Conservation (phyloP, 2,888 invertebrate genomes). For the Eueremaeus valkanovi region DNA sequence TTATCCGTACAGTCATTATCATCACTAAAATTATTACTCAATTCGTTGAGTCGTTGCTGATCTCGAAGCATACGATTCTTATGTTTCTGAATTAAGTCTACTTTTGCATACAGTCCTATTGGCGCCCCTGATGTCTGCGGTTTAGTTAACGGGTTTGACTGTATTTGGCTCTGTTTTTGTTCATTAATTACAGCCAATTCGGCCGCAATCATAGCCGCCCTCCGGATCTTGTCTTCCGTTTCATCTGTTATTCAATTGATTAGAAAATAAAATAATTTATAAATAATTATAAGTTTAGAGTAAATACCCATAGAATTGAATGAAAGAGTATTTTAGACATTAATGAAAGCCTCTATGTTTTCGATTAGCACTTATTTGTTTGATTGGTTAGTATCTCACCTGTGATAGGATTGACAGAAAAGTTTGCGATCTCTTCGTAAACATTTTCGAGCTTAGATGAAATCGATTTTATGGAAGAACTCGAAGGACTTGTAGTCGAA, state of each 20-base stretch:
- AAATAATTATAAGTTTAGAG: not conserved
- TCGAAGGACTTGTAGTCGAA: not conserved
- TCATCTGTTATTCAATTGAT: constrained; percentile 12
- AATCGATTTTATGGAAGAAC: not conserved
- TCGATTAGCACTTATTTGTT: too few species aligned
- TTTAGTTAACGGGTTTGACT: not conserved
- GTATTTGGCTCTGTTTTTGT: not conserved
- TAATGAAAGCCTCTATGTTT: too few species aligned
- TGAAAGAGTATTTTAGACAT: too few species aligned
- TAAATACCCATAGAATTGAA: too few species aligned
- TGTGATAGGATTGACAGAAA: not conserved
- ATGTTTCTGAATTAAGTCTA: too few species aligned
- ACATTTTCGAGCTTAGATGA: not conserved
- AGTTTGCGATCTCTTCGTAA: constrained; percentile 7
- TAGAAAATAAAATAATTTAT: not conserved
- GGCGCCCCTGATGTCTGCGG: not conserved
- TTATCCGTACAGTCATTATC: too few species aligned
- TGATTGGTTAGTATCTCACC: not conserved
- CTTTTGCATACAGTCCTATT: too few species aligned
- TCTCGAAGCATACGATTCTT: too few species aligned
- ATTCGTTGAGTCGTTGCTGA: too few species aligned
- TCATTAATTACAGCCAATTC: constrained; percentile 37
- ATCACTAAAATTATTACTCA: too few species aligned
- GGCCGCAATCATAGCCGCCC: constrained; percentile 38
- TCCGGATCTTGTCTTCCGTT: constrained; percentile 34